Conservation (phyloP, 1,140 invertebrate genomes). For the Amphibalanus amphitrite region DNA sequence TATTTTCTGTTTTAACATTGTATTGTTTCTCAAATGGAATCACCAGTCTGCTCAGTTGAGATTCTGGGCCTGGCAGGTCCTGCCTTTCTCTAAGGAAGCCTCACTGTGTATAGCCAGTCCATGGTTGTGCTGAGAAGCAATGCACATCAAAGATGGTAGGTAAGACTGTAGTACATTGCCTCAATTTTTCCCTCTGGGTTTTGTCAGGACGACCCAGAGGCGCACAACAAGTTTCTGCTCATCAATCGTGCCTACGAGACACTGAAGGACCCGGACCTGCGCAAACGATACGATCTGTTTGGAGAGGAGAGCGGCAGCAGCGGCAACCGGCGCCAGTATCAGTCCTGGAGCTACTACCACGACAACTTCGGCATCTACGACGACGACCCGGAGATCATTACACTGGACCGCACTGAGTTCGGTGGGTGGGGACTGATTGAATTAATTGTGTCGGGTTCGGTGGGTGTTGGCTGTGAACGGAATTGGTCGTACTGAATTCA, state of each 20-base stretch:
- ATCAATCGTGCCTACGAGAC: slow-evolving; percentile 68
- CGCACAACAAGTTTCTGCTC: slow-evolving; percentile 56
- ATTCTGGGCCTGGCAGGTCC: slow-evolving; percentile 4
- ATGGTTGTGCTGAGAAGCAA: slow-evolving; percentile 3
- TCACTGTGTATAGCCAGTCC: slow-evolving; percentile 12
- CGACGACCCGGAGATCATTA: slow-evolving; percentile 63
- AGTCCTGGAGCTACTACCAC: slow-evolving; percentile 63
- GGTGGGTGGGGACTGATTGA: slow-evolving; percentile 43
- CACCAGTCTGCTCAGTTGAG: slow-evolving; percentile 27
- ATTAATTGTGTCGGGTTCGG: slow-evolving; percentile 6
- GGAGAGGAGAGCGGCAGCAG: slow-evolving; percentile 47
- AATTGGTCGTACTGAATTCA: too few relatives aligned
- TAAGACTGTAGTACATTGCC: slow-evolving; percentile 30
- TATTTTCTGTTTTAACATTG: too few relatives aligned
- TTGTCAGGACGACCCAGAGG: slow-evolving; percentile 47
- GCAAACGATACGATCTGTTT: slow-evolving; percentile 60
- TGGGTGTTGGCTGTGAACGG: slow-evolving; percentile 3
- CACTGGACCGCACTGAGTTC: slow-evolving; percentile 51
- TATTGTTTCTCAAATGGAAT: too few relatives aligned
- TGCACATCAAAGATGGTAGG: slow-evolving; percentile 24
- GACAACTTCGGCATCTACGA: slow-evolving; percentile 78
- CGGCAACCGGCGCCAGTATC: slow-evolving; percentile 30
- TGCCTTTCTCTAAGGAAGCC: slow-evolving; percentile 13
- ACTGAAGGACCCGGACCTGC: slow-evolving; percentile 56
- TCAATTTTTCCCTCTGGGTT: slow-evolving; percentile 13